Base-by-base conservation (phyloP, 2,797 vertebrate genomes). In the Trichosurus vulpecula region DNA sequence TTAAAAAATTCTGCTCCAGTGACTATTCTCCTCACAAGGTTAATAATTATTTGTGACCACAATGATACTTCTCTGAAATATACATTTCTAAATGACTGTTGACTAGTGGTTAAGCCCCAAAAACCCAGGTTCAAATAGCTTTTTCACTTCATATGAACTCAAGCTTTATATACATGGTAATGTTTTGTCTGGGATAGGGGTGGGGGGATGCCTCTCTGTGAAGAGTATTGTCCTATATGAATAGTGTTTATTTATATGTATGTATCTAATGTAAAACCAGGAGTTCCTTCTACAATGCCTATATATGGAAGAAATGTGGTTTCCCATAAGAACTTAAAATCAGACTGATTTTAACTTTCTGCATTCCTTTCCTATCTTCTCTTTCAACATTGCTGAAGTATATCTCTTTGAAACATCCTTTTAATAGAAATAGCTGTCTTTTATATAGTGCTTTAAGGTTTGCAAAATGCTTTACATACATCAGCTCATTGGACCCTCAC, bases 1-100 rank as follows among this genome's bases (percentile, higher is more conserved):
- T 56, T 87, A 74, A 93, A 94, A 29, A n/a, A 92, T 93, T 96
- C 92, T 96, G 55, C 51, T 95, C 61, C 91, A 94, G 35, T 93
- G 55, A 96, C 31, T 51, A 92, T 95, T 22, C 11, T 90, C 90
- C 41, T 96, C 89, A 95, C 9, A 54, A 52, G 89, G 92, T 92
- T 22, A 25, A 47, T 51, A 87, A 87, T 87, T 87, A 29, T 27
- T 47, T 87, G 41, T 27, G 41, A 47, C 74, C 41, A 87, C 10
- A 51, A 35, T 61, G 58, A 51, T 87, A 87, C 8, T 87, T 47
- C 74, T 87, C 74, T 87, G 74, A 87, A 87, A 87, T 51, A 41
- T 3, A 87, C 74, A 87, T 87, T 87, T 87, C 74, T 87, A 87
- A 27, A 47, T 27, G 25, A 27, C 66, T 87, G 41, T 27, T 87